Evolutionary conservation across 1,140 invertebrate species (phyloP).

Genomic region (Arctopsyche grandis): DNA sequence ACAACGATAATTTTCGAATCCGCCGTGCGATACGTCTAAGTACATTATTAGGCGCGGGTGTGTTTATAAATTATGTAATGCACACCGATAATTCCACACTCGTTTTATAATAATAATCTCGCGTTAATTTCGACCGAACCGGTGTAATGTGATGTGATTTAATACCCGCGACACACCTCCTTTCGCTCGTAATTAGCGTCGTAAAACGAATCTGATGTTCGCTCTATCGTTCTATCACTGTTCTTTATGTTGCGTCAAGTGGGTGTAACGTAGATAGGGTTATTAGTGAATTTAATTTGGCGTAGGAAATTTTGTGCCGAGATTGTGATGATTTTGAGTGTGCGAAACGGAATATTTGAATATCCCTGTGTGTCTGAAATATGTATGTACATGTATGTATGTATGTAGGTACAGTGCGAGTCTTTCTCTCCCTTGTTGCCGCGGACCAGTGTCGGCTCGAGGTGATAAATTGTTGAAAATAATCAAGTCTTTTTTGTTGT

Average conservation of each 20-base stretch:
- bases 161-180: neutral
- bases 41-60: neutral
- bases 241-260: too few species aligned
- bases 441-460: slow-evolving; percentile 13
- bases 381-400: too few species aligned
- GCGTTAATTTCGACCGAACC: neutral
- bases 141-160: neutral
- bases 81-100: too few species aligned
- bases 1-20: neutral
- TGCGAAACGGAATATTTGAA: neutral
- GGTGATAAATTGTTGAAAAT: slow-evolving; percentile 51
- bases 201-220: too few species aligned
- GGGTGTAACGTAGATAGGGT: too few species aligned
- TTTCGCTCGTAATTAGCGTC: neutral
- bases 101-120: too few species aligned
- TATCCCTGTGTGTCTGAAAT: neutral
- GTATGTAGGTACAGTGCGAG: too few species aligned
- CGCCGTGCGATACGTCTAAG: too few species aligned
- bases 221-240: too few species aligned
- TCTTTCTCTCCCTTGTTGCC: slow-evolving; percentile 11
- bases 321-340: too few species aligned
- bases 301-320: too few species aligned
- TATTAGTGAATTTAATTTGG: too few species aligned
- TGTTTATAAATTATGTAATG: neutral
- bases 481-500: slow-evolving; percentile 48